Base-by-base conservation (phyloP, 2,888 invertebrate species). In the Callosobruchus maculatus region DNA sequence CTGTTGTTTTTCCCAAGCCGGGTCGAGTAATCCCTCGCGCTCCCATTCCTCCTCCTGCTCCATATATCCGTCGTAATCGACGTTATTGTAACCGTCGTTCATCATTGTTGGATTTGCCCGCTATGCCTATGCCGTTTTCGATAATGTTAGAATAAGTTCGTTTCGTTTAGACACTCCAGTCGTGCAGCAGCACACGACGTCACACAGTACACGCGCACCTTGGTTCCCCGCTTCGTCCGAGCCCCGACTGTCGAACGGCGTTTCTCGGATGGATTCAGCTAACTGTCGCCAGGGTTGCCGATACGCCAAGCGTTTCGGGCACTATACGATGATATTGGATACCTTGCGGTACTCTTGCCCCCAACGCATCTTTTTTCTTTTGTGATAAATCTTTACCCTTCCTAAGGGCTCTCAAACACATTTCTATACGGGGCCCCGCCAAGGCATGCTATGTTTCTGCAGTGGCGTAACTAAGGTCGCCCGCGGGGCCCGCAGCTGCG, bases 1-100 rank as follows among this genome's bases (percentile, higher is more conserved):
- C 92, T 99, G 99, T 92, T 99, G 99, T 90, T 98, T 99, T 89
- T 99, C 99, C 99, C 99, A 99, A 85, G 98, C 98, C 84, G 99
- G 99, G 91, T 99, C 99, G 85, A 99, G 92, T 81, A 99, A 94
- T 88, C 98, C 99, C 91, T 99, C 99, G 84, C 99, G 93, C 89
- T 99, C 99, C 99, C 99, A 99, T 90, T 99, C 99, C 88, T 99
- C 99, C 89, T 99, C 99, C 86, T 97, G 98, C 89, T 97, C 97
- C 97, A 97, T 97, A 90, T 97, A 97, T 86, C 93, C 94, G 88
- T 95, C 94, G 85, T 92, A 88, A 89, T 92, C 88, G 85, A 90
- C 92, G 91, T 93, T 93, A 88, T 93, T 87, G 79, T 87, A 87
- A 77, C 85, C 86, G 83, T 87, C 87, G 76, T 83, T 85, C 73